These are phyloP conservation scores for Amitus sp. DNA, from an alignment of 2,888 invertebrate species.

Conservation along the genomic window DNA sequence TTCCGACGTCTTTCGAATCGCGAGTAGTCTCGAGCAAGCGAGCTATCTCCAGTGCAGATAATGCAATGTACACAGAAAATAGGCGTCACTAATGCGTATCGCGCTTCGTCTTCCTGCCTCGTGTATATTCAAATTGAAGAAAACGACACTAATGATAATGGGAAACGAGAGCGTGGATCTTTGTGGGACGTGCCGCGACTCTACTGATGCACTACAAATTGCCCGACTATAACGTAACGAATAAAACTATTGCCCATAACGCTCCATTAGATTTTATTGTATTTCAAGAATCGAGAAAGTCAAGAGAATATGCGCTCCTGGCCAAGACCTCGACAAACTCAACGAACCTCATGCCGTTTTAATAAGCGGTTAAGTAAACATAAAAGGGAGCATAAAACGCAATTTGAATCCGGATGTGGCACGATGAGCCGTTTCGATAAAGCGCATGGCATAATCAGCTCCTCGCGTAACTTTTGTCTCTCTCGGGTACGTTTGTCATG, in stretches of 20 bases:
- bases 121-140: conserved; percentile 59
- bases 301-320: too few species aligned
- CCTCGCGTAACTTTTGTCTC: conserved; percentile 41
- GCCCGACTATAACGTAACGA: conserved; percentile 9
- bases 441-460: conserved; percentile 54
- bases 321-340: too few species aligned
- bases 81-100: conserved; percentile 54
- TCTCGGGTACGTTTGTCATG: conserved; percentile 45
- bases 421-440: conserved; percentile 64
- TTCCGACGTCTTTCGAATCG: too few species aligned
- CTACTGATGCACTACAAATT: conserved; percentile 25
- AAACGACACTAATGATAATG: conserved; percentile 53
- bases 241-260: conserved; percentile 12
- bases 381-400: conserved; percentile 61
- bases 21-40: too few species aligned
- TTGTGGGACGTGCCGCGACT: conserved; percentile 12
- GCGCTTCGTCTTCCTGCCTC: conserved; percentile 52
- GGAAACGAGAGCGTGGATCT: conserved; percentile 46
- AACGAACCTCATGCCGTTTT: conserved; percentile 62
- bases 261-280: conserved; percentile 7
- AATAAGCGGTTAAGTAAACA: conserved; percentile 67
- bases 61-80: conserved; percentile 49
- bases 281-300: conserved; percentile 13
- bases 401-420: conserved; percentile 66
- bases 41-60: conserved; percentile 42